Percentiles rank a stretch among this genome's conserved stretches.
phyloP scores from a whole-genome alignment of 2,797 vertebrate species.

The Denticeps clupeoides region DNA sequence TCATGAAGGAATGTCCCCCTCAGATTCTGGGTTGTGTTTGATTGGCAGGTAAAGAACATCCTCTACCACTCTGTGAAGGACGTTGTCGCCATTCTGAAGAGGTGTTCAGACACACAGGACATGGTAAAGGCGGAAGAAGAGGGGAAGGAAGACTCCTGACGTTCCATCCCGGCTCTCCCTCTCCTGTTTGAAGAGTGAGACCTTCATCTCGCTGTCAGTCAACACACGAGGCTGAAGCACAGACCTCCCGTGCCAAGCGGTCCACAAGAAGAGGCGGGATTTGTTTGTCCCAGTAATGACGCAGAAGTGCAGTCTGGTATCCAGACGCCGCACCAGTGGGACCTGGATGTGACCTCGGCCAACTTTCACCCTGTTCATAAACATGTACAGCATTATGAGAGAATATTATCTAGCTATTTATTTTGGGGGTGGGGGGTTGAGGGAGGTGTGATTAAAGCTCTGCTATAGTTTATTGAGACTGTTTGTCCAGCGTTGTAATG shows the following conservation, averaged over 20 bases:
- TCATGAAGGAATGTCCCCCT: neutral
- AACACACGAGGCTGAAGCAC: neutral
- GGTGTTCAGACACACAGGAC: conserved; percentile 36
- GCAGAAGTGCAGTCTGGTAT: neutral
- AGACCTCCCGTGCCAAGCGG: conserved; percentile 12
- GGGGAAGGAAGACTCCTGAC: conserved; percentile 40
- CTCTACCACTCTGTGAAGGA: conserved; percentile 77
- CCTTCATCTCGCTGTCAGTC: neutral
- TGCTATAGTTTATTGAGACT: conserved; percentile 19
- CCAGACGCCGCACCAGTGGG: no score
- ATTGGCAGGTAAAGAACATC: conserved; percentile 74
- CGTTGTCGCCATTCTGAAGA: conserved; percentile 66
- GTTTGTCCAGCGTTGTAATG: conserved; percentile 52
- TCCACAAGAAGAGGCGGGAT: conserved; percentile 6
- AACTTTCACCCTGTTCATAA: conserved; percentile 1
- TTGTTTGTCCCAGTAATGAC: neutral
- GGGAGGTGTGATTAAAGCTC: conserved; percentile 18
- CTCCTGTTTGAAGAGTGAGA: conserved; percentile 9
- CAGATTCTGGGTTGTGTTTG: conserved; percentile 1
- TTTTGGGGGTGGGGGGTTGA: conserved; percentile 5
- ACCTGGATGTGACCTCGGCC: no score
- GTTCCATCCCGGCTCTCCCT: conserved; percentile 2
- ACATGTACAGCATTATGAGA: conserved; percentile 1
- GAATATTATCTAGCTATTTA: conserved; percentile 2
- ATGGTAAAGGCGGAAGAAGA: conserved; percentile 25